Base-by-base conservation (phyloP, 2,888 invertebrate species). In the Clivina fossor region DNA sequence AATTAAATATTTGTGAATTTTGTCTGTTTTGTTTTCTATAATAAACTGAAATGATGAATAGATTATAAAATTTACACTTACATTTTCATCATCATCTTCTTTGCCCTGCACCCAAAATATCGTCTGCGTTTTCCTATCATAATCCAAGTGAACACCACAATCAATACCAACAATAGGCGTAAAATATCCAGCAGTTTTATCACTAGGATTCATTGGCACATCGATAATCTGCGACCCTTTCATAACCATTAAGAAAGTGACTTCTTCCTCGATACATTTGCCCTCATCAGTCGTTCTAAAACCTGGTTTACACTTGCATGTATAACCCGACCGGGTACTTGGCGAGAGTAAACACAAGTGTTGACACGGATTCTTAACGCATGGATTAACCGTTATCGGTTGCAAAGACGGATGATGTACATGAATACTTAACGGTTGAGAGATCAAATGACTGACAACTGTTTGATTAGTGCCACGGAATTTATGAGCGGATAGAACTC, bases 351-450 rank as follows among this genome's bases (percentile, higher is more conserved):
- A 76, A 70, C 98, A 99, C 2, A 98, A 77, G 68, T 99, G 97
- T 64, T 88, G 87, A 68, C 98, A 99, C 0, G 80, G 78, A 0
- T 82, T 77, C 30, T 78, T 78, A 9, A 72, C 76, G 72, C 98
- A 98, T 0, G 96, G 94, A 61, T 87, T 86, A 0, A 80, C 74
- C 11, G 83, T 78, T 58, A 80, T 75, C 0, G 96, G 96, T 72
- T 99, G 99, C 43, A 97, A 76, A 0, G 93, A 90, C 0, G 94
- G 92, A 74, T 98, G 98, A 65, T 94, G 92, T 0, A 96, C 94
- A 67, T 93, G 93, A 59, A 99, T 92, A 5, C 95, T 95, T 3
- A 97, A 78, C 0, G 97, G 97, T 73, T 96, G 94, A 2, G 93
- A 92, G 62, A 97, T 94, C 53, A 95, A 77, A 71, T 96, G 95